Evolutionary conservation across 1,140 invertebrate genomes (phyloP).

Genomic region (Arion vulgaris): DNA sequence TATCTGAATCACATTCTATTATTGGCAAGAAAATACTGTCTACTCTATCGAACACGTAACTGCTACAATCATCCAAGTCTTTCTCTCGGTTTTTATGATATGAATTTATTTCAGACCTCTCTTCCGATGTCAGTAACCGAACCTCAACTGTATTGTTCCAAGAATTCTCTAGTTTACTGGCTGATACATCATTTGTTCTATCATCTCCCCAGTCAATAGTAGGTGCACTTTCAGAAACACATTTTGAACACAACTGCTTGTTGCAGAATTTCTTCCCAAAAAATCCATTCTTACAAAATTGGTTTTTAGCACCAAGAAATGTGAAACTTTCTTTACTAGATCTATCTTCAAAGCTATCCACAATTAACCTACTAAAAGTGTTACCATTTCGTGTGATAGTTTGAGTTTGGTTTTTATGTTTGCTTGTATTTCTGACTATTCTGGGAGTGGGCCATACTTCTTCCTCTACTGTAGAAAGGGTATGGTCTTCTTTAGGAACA

Average conservation of each 20-base stretch:
- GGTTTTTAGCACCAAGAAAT: slow-evolving; percentile 37
- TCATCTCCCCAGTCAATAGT: slow-evolving; percentile 37
- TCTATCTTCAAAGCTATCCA: slow-evolving; percentile 10
- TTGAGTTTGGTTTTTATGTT: slow-evolving; percentile 12
- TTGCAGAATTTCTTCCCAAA: slow-evolving; percentile 39
- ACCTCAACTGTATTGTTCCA: neutral
- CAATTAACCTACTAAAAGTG: slow-evolving; percentile 25
- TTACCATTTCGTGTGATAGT: slow-evolving; percentile 20
- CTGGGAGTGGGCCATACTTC: neutral
- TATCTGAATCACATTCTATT: slow-evolving; percentile 36
- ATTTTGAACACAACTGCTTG: slow-evolving; percentile 38
- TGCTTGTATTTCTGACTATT: neutral
- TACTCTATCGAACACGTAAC: neutral
- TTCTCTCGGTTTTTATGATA: neutral
- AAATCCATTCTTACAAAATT: slow-evolving; percentile 35
- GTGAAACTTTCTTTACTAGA: slow-evolving; percentile 24
- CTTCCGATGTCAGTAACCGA: neutral
- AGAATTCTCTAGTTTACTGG: neutral
- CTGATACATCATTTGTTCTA: neutral
- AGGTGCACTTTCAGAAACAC: slow-evolving; percentile 31
- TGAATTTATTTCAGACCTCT: neutral
- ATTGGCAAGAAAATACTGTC: slow-evolving; percentile 26
- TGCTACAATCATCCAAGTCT: neutral
- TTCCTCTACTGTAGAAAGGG: neutral
- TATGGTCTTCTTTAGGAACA: neutral